phyloP scores from a whole-genome alignment of 2,888 invertebrate genomes.

The Nomada goodeniana region DNA sequence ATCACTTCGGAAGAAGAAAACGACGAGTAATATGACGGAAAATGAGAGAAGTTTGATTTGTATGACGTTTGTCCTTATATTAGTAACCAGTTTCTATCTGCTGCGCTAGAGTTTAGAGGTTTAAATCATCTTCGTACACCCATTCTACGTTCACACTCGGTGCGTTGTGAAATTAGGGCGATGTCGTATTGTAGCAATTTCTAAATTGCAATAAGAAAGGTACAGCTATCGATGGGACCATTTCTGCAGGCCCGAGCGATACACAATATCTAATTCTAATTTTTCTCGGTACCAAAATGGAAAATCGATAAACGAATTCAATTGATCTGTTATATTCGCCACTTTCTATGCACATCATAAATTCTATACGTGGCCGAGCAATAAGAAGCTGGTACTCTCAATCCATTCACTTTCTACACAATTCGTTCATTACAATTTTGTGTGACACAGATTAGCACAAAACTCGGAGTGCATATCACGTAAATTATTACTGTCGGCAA shows the following conservation, averaged over 20 bases:
- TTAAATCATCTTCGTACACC: no score
- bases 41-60: background rate
- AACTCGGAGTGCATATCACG: background rate
- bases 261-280: background rate
- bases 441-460: background rate
- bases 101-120: no score
- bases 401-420: constrained; percentile 37
- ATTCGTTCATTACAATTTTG: constrained; percentile 18
- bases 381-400: constrained; percentile 8
- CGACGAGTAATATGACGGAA: background rate
- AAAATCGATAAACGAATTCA: background rate
- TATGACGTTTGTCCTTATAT: background rate
- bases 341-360: constrained; percentile 48
- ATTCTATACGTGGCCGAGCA: constrained; percentile 25
- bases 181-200: constrained; percentile 5
- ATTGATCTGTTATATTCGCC: background rate
- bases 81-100: no score
- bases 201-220: background rate
- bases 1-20: background rate
- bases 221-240: background rate
- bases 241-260: background rate
- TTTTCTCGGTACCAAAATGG: background rate
- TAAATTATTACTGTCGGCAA: background rate
- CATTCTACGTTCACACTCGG: no score
- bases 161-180: background rate